Conservation (phyloP, 2,113 vertebrate genomes). For the Hydrochoerus hydrochaeris region DNA sequence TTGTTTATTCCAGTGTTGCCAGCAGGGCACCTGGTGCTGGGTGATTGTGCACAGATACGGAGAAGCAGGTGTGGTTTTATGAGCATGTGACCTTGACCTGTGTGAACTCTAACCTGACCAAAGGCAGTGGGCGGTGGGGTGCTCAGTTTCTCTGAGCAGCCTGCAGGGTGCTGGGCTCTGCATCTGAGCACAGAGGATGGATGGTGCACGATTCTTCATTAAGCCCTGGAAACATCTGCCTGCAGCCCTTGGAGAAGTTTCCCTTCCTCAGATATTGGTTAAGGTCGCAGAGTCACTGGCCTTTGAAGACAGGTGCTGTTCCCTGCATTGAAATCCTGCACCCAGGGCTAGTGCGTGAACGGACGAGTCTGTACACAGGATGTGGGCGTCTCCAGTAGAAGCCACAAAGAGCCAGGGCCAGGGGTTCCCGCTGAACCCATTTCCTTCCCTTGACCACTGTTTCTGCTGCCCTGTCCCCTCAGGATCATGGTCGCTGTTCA, state of each 20-base stretch:
- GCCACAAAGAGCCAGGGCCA: neutral
- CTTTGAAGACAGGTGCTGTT: constrained; percentile 62
- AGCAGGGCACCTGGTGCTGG: neutral
- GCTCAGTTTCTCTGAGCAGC: neutral
- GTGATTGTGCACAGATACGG: accelerated
- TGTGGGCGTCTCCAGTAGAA: neutral
- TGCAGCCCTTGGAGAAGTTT: constrained; percentile 71
- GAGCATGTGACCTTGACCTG: neutral
- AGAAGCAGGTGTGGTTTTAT: neutral
- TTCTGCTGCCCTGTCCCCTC: neutral
- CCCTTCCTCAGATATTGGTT: constrained; percentile 73
- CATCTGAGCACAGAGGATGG: neutral
- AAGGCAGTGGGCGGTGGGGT: neutral
- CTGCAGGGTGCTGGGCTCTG: constrained; percentile 38
- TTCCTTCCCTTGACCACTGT: neutral
- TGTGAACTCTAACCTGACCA: accelerated
- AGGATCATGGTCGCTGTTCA: neutral
- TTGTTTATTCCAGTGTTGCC: neutral
- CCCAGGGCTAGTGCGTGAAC: constrained; percentile 44
- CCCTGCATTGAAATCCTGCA: constrained; percentile 13
- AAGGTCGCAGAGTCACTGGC: constrained; percentile 71
- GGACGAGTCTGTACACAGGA: accelerated
- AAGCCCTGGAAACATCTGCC: constrained; percentile 77
- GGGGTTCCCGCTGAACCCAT: neutral
- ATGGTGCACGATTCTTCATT: constrained; percentile 74